These are phyloP conservation scores for Sapayoa aenigma DNA, from an alignment of 2,113 vertebrate genomes.

Conservation along the genomic window DNA sequence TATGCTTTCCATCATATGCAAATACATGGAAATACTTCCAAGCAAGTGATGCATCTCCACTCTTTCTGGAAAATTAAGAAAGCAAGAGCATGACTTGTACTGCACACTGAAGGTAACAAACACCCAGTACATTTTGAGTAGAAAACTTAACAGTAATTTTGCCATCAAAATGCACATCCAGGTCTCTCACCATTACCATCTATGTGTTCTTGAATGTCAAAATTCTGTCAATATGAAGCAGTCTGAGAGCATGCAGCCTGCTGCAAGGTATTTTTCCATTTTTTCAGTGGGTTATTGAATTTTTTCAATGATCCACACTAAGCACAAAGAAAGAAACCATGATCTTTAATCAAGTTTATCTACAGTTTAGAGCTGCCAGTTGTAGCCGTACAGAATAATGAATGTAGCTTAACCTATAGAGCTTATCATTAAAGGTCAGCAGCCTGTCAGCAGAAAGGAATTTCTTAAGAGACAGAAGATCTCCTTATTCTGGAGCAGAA, in stretches of 20 bases:
- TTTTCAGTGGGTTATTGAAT: not conserved
- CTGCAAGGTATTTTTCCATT: not conserved
- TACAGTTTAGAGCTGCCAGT: not conserved
- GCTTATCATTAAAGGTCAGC: too few relatives aligned
- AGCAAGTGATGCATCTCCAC: constrained; percentile 30
- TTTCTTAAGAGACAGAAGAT: too few relatives aligned
- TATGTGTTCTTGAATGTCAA: not conserved
- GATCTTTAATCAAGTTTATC: not conserved
- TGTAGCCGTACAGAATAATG: too few relatives aligned
- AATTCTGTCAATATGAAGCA: not conserved
- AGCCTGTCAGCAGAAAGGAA: too few relatives aligned
- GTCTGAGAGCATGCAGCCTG: not conserved
- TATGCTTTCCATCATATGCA: constrained; percentile 86
- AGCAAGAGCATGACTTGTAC: not conserved
- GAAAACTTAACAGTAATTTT: not conserved
- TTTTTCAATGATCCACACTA: not conserved
- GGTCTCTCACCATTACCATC: not conserved
- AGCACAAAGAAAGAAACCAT: not conserved
- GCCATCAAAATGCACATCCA: not conserved
- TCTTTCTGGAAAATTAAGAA: not conserved
- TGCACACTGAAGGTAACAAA: not conserved
- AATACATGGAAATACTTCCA: constrained; percentile 82
- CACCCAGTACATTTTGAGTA: rapidly evolving
- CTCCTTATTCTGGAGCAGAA: too few relatives aligned
- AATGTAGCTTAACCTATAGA: too few relatives aligned